Conservation (phyloP, 2,113 vertebrate genomes). For the Nasalis larvatus region DNA sequence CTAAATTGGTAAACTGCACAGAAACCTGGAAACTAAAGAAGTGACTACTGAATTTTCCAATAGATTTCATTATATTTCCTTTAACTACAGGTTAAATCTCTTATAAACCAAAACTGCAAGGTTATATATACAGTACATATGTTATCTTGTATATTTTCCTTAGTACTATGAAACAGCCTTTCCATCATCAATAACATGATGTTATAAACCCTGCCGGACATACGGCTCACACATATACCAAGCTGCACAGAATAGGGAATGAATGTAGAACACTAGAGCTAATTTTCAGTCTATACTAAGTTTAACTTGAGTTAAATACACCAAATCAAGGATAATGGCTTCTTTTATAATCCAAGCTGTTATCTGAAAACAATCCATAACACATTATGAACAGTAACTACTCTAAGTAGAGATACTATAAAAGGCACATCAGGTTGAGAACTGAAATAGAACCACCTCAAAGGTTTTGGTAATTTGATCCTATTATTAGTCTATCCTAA, state of each 20-base stretch:
- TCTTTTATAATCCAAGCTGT: conserved; percentile 54
- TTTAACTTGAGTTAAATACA: conserved; percentile 59
- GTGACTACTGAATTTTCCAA: neutral
- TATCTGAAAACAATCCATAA: conserved; percentile 64
- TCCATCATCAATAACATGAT: conserved; percentile 1
- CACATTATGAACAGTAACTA: conserved; percentile 52
- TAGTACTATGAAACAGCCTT: neutral
- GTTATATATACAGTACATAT: neutral
- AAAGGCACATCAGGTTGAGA: conserved; percentile 59
- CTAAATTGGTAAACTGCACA: neutral
- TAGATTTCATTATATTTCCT: neutral
- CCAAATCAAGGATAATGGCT: conserved; percentile 60
- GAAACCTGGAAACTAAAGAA: neutral
- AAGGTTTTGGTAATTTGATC: conserved; percentile 64
- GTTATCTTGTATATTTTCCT: neutral
- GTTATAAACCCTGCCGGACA: neutral
- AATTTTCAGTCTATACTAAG: conserved; percentile 49
- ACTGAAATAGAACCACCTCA: conserved; percentile 64
- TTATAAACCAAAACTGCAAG: conserved; percentile 19
- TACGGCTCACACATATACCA: neutral
- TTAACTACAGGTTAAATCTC: conserved; percentile 1
- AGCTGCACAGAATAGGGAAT: conserved; percentile 30
- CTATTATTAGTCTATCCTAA: conserved; percentile 46
- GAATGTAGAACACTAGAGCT: neutral
- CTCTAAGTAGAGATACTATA: conserved; percentile 67